These are phyloP conservation scores for Engystomops pustulosus DNA, from an alignment of 2,113 vertebrate species.

Conservation along the genomic window DNA sequence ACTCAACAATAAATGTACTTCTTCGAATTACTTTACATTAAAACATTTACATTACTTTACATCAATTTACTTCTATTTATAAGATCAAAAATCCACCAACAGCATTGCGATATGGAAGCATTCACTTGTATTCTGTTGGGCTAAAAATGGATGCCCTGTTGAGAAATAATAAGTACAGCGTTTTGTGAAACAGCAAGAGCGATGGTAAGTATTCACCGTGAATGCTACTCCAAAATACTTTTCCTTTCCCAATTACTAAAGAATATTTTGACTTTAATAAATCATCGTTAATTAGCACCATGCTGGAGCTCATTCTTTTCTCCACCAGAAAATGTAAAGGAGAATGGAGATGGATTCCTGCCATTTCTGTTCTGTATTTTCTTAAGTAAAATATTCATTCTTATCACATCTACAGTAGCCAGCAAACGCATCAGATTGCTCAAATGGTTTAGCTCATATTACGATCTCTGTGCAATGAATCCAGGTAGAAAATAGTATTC, in stretches of 20 bases:
- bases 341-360: not conserved
- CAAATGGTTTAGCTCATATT: slow-evolving; percentile 42
- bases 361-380: not conserved
- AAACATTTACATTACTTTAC: no score
- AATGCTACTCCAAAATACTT: not conserved
- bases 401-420: slow-evolving; percentile 50
- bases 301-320: slow-evolving; percentile 13
- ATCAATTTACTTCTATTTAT: no score
- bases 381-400: slow-evolving; percentile 40
- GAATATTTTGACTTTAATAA: slow-evolving; percentile 48
- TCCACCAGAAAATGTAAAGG: not conserved
- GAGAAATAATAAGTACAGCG: slow-evolving; percentile 20
- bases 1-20: not conserved
- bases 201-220: not conserved
- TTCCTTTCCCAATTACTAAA: not conserved
- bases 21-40: no score
- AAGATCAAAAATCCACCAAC: not conserved
- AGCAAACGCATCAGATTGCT: slow-evolving; percentile 39
- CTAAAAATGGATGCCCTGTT: slow-evolving; percentile 20
- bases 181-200: slow-evolving; percentile 16
- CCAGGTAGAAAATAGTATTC: slow-evolving; percentile 55
- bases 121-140: not conserved
- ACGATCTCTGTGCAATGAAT: slow-evolving; percentile 50
- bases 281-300: slow-evolving; percentile 37
- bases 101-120: not conserved